A percentile compares a stretch with the other conserved stretches of the same genome.
These are phyloP conservation scores for Hypercompe scribonia DNA, from an alignment of 2,888 invertebrate genomes.

Conservation along the genomic window DNA sequence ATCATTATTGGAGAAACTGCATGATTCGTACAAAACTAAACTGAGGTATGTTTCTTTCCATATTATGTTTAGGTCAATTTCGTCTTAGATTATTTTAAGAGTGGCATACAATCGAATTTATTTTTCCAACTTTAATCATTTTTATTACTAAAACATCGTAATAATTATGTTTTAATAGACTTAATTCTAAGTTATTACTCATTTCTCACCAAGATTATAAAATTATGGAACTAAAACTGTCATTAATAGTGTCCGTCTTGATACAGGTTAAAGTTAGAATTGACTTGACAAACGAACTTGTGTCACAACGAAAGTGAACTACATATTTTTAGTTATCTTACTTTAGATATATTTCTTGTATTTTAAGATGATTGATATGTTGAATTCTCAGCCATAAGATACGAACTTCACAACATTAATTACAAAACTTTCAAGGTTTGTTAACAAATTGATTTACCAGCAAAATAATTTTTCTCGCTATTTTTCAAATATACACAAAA, in stretches of 20 bases:
- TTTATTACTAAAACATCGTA: not conserved
- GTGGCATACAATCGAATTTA: not conserved
- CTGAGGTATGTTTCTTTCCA: too few species aligned
- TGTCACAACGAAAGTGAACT: too few species aligned
- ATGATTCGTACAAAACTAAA: not conserved
- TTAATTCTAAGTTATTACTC: too few species aligned
- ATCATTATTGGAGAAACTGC: not conserved
- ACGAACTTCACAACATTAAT: not conserved
- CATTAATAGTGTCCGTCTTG: too few species aligned
- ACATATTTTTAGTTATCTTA: too few species aligned
- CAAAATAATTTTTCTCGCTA: not conserved
- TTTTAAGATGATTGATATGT: not conserved
- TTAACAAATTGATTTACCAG: not conserved
- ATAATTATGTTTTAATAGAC: too few species aligned
- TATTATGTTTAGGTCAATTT: not conserved
- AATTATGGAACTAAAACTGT: not conserved
- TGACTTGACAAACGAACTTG: too few species aligned
- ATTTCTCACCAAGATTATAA: not conserved
- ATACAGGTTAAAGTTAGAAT: too few species aligned
- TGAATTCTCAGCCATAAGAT: not conserved
- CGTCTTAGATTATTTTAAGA: not conserved
- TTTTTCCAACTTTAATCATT: too few species aligned
- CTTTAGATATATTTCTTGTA: too few species aligned
- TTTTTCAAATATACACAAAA: not conserved
- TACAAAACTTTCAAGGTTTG: not conserved